Evolutionary conservation across 2,113 vertebrate genomes (phyloP).

Genomic region (Gopherus evgoodei): DNA sequence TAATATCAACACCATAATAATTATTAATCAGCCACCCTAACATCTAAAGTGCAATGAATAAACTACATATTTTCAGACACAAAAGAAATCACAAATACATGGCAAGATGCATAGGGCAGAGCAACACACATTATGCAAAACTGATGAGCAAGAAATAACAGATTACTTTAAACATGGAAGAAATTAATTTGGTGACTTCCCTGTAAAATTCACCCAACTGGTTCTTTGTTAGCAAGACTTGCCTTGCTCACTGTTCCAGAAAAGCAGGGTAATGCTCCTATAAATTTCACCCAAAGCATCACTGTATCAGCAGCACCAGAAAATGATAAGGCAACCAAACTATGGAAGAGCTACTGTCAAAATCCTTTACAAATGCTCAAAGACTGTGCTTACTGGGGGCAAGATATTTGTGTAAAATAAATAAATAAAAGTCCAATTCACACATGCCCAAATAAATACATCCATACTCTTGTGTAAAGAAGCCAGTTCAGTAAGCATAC

Average conservation of each 20-base stretch:
- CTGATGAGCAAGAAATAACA: fast-evolving
- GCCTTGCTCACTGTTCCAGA: not conserved
- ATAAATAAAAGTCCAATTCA: not conserved
- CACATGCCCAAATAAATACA: not conserved
- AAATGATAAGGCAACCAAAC: constrained; percentile 1
- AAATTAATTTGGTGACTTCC: fast-evolving
- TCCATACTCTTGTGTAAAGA: not conserved
- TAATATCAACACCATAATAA: not conserved
- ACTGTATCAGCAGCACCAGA: not conserved
- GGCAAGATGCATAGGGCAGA: not conserved
- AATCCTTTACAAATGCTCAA: not conserved
- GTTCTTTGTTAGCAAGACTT: not conserved
- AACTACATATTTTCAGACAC: not conserved
- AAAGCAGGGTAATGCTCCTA: fast-evolving
- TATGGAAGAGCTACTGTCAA: not conserved
- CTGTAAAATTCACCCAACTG: not conserved
- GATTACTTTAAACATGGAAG: not conserved
- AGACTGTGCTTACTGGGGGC: not conserved
- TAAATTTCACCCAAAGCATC: not conserved
- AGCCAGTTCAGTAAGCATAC: not conserved
- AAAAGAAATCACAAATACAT: not conserved
- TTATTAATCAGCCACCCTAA: not conserved
- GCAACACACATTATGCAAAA: not conserved
- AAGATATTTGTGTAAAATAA: constrained; percentile 5
- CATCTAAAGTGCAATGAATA: not conserved